Evolutionary conservation across 2,888 invertebrate genomes (phyloP).

Genomic region (Parnassius mnemosyne): DNA sequence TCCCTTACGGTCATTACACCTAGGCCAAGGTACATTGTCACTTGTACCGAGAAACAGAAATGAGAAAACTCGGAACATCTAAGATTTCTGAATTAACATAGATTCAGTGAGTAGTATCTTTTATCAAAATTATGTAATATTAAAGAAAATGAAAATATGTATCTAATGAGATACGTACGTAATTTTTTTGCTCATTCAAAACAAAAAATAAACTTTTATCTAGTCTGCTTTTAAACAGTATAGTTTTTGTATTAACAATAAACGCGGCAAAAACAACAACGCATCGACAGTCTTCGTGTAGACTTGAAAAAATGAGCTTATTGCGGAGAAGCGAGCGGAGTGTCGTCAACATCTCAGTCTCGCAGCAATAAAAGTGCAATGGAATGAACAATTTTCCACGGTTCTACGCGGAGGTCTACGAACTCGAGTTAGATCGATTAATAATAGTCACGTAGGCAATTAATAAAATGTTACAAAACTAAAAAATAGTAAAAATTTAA

Average conservation of each 20-base stretch:
- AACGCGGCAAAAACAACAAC: conserved; percentile 12
- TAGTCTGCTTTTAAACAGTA: background rate
- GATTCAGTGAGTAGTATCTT: background rate
- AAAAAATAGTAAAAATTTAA: no score
- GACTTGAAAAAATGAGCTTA: conserved; percentile 13
- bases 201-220: conserved; percentile 6
- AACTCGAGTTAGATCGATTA: conserved; percentile 26
- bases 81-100: background rate
- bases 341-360: conserved; percentile 8
- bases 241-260: background rate
- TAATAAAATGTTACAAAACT: conserved; percentile 41
- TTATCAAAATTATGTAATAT: background rate
- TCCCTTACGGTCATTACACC: conserved; percentile 26
- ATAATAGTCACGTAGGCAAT: conserved; percentile 43
- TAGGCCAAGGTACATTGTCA: conserved; percentile 24
- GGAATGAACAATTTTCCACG: conserved; percentile 22
- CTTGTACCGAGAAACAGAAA: conserved; percentile 16
- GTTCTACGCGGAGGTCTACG: conserved; percentile 15
- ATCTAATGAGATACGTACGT: background rate
- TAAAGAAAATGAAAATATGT: background rate
- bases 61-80: conserved; percentile 3
- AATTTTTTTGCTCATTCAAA: background rate
- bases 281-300: conserved; percentile 1
- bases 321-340: background rate
- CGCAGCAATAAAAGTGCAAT: conserved; percentile 21